These are phyloP conservation scores for Acholoe squamosa DNA, from an alignment of 2,888 invertebrate genomes.

Conservation along the genomic window DNA sequence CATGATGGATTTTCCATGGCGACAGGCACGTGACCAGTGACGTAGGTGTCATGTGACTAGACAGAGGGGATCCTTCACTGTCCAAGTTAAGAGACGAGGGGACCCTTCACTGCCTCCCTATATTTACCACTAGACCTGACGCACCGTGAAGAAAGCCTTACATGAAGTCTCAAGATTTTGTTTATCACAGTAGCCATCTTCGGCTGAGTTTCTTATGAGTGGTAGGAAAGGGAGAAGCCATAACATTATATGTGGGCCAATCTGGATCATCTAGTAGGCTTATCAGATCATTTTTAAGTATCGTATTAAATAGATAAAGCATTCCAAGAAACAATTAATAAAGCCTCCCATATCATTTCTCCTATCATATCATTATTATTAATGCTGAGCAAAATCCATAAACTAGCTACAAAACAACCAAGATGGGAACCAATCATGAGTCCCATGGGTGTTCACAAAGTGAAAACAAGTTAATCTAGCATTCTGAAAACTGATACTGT, in stretches of 20 bases:
- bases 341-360: too few relatives aligned
- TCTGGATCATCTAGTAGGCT: not conserved
- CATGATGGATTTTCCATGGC: slow-evolving; percentile 40
- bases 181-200: not conserved
- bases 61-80: slow-evolving; percentile 26
- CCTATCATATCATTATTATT: too few relatives aligned
- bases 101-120: not conserved
- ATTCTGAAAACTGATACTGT: too few relatives aligned
- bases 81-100: not conserved
- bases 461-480: too few relatives aligned
- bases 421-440: too few relatives aligned
- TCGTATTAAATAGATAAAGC: too few relatives aligned
- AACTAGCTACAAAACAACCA: too few relatives aligned
- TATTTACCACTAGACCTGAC: not conserved
- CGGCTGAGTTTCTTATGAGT: too few relatives aligned
- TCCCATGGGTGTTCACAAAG: too few relatives aligned
- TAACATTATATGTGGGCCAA: not conserved
- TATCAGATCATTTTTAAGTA: too few relatives aligned
- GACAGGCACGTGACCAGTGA: slow-evolving; percentile 13
- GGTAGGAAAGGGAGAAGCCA: not conserved
- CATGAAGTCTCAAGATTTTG: not conserved
- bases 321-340: too few relatives aligned
- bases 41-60: slow-evolving; percentile 47
- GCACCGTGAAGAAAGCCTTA: not conserved
- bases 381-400: too few relatives aligned